phyloP scores from a whole-genome alignment of 2,113 vertebrate species.

The Ceratotherium simum region DNA sequence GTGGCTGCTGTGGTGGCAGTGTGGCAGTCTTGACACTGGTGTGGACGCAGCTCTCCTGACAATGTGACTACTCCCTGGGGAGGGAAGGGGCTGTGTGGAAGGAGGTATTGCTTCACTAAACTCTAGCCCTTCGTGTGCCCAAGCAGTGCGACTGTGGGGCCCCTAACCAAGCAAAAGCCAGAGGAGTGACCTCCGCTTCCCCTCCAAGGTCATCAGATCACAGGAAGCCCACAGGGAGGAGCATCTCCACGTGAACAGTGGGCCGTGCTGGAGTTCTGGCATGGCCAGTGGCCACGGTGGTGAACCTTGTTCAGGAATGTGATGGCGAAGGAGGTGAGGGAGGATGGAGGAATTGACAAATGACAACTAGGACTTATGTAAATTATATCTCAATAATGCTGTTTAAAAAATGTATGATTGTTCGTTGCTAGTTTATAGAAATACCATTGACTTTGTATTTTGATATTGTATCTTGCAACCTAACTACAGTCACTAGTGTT shows the following conservation, averaged over 20 bases:
- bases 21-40: background rate
- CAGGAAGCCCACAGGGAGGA: background rate
- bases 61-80: background rate
- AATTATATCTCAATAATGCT: background rate
- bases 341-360: rapidly evolving
- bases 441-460: background rate
- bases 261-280: background rate
- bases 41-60: background rate
- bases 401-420: background rate
- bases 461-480: background rate
- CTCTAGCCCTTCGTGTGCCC: background rate
- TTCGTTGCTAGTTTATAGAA: background rate
- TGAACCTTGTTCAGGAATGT: background rate
- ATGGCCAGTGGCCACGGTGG: background rate
- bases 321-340: background rate
- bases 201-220: background rate
- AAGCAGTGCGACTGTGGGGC: no score
- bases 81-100: background rate
- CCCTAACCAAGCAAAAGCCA: background rate
- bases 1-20: rapidly evolving
- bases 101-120: background rate
- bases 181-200: background rate
- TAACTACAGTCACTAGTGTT: background rate
- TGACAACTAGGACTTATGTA: background rate
- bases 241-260: rapidly evolving